Evolutionary conservation across 1,140 invertebrate genomes (phyloP).

Genomic region (Drosophila chauvacae): DNA sequence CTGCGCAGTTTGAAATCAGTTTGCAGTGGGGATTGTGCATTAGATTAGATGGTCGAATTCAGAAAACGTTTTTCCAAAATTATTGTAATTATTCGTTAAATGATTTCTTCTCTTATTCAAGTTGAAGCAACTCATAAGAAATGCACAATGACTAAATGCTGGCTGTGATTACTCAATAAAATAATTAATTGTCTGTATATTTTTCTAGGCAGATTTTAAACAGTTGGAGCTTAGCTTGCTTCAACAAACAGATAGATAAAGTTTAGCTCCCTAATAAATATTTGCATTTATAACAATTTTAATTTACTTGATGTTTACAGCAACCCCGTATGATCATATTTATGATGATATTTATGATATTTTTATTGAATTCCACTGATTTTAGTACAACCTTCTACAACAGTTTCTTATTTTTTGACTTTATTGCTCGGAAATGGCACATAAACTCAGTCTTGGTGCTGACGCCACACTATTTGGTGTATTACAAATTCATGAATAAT

Average conservation of each 20-base stretch:
- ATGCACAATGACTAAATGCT: neutral
- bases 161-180: neutral
- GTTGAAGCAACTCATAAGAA: no score
- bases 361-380: no score
- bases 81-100: conserved; percentile 3
- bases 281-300: neutral
- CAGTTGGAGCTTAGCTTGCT: neutral
- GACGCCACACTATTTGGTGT: no score
- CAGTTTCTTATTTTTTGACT: no score
- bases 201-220: neutral
- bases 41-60: conserved; percentile 1
- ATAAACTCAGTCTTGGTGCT: no score
- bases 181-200: neutral
- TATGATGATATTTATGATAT: no score
- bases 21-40: conserved; percentile 19
- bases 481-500: no score
- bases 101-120: neutral
- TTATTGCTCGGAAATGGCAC: no score
- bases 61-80: conserved; percentile 10
- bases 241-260: neutral
- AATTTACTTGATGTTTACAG: no score
- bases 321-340: no score
- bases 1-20: conserved; percentile 18
- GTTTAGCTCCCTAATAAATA: neutral
- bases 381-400: no score